These are phyloP conservation scores for Stichopus chloronotus DNA, from an alignment of 35 echinoderm and acorn worm species.

Conservation along the genomic window DNA sequence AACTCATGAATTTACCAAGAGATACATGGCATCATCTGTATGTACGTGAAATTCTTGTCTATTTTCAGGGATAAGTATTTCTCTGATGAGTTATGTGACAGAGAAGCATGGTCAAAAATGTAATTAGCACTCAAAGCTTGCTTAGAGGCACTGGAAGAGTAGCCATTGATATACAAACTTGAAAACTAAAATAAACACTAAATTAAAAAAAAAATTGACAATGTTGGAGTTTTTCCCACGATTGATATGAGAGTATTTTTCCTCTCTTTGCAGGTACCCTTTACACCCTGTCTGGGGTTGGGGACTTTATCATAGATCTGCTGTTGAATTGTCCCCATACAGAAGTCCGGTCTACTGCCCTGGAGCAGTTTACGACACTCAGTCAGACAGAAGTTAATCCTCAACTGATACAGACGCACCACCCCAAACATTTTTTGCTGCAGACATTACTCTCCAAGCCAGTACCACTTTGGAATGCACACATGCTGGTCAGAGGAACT, in stretches of 20 bases:
- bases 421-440: constrained; percentile 84
- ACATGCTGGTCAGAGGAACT: constrained; percentile 83
- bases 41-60: too few relatives aligned
- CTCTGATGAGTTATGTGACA: too few relatives aligned
- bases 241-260: background rate
- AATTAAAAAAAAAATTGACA: too few relatives aligned
- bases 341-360: constrained; percentile 83
- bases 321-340: constrained; percentile 75
- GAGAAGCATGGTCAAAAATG: too few relatives aligned
- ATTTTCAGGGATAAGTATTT: too few relatives aligned
- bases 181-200: too few relatives aligned
- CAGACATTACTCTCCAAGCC: constrained; percentile 80
- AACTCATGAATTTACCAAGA: too few relatives aligned
- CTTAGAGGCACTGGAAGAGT: too few relatives aligned
- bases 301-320: constrained; percentile 97
- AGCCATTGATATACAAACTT: too few relatives aligned
- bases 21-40: too few relatives aligned
- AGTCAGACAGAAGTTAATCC: constrained; percentile 70
- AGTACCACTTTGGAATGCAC: constrained; percentile 91
- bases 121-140: too few relatives aligned
- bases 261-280: constrained; percentile 66
- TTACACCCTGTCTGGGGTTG: constrained; percentile 81
- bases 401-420: constrained; percentile 59
- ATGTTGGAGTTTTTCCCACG: background rate
- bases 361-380: constrained; percentile 89